Evolutionary conservation across 2,888 invertebrate genomes (phyloP).

Genomic region (Acanthacorydalis orientalis): DNA sequence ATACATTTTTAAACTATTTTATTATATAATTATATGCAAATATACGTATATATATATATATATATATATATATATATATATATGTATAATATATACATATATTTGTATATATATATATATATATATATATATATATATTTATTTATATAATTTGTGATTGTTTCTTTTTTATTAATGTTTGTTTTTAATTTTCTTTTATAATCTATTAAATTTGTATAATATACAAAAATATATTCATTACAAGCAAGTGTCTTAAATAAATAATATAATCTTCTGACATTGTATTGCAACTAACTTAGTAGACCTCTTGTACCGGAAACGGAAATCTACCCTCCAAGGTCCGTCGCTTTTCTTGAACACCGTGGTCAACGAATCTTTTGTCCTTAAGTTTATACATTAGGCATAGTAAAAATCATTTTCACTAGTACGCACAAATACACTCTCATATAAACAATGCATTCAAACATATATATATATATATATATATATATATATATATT

Average conservation of each 20-base stretch:
- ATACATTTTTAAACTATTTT: neutral
- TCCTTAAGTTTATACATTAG: neutral
- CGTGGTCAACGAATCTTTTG: neutral
- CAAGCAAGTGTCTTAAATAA: too few relatives aligned
- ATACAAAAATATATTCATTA: too few relatives aligned
- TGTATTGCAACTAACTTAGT: neutral
- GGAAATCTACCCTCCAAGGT: slow-evolving; percentile 1
- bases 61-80: slow-evolving; percentile 5
- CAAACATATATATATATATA: neutral
- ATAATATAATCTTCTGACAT: too few relatives aligned
- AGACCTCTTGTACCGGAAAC: neutral
- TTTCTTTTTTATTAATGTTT: neutral
- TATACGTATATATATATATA: neutral
- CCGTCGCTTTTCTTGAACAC: neutral
- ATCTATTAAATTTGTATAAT: too few relatives aligned
- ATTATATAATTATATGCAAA: neutral
- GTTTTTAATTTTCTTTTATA: neutral
- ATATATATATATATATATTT: neutral
- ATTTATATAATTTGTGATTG: too few relatives aligned
- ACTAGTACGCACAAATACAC: neutral
- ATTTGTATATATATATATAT: slow-evolving; percentile 3
- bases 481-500: neutral
- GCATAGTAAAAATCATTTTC: neutral
- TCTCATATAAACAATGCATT: neutral
- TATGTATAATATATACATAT: slow-evolving; percentile 4